phyloP scores from a whole-genome alignment of 2,113 vertebrate genomes.

The Strigops habroptila region DNA sequence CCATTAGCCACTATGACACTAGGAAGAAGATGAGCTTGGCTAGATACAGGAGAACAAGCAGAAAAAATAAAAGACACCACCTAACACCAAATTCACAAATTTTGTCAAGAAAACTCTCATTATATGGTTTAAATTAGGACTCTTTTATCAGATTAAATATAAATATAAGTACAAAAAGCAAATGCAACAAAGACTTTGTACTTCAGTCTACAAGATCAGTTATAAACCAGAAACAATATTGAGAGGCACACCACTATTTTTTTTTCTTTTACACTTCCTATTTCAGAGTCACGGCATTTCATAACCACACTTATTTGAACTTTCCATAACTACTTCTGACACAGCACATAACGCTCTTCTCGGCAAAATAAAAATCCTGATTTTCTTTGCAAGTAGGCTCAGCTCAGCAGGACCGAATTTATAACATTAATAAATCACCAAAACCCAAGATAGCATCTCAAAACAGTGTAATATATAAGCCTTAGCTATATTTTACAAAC shows the following conservation, averaged over 20 bases:
- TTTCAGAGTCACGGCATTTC: background rate
- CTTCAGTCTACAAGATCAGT: background rate
- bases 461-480: background rate
- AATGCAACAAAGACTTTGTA: background rate
- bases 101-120: background rate
- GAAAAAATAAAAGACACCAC: background rate
- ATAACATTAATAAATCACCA: conserved; percentile 15
- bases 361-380: background rate
- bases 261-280: background rate
- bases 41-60: background rate
- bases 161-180: background rate
- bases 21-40: background rate
- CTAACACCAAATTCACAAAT: background rate
- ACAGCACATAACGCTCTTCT: background rate
- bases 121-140: background rate
- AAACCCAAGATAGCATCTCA: conserved; percentile 23
- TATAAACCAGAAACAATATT: background rate
- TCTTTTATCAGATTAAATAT: background rate
- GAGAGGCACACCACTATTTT: background rate
- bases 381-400: background rate
- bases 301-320: background rate
- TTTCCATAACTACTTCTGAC: background rate
- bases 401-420: conserved; percentile 17
- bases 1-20: background rate
- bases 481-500: conserved; percentile 28